Evolutionary conservation across 2,113 vertebrate genomes (phyloP).

Genomic region (Jaculus jaculus): DNA sequence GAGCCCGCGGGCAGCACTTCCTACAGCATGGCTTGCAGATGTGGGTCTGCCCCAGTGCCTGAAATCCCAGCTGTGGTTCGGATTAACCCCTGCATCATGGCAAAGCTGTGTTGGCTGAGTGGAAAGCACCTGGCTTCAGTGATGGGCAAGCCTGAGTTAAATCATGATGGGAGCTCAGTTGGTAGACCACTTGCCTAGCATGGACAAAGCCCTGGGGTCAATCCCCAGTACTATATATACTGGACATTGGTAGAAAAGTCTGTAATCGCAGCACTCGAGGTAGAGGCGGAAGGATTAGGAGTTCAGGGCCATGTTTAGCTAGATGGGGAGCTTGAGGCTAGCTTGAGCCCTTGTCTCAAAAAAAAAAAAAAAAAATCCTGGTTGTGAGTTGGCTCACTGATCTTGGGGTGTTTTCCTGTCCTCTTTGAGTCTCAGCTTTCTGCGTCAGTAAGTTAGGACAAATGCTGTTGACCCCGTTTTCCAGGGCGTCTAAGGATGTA

Average conservation of each 20-base stretch:
- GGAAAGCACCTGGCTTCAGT: neutral
- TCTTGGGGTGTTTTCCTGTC: neutral
- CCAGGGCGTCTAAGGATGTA: neutral
- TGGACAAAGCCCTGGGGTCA: neutral
- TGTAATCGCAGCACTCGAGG: neutral
- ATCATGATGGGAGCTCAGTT: neutral
- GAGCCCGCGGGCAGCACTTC: neutral
- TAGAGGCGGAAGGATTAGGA: neutral
- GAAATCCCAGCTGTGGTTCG: neutral
- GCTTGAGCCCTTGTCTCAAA: neutral
- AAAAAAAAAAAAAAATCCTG: neutral
- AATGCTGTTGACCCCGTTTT: neutral
- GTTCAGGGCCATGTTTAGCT: neutral
- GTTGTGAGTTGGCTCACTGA: neutral
- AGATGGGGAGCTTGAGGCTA: neutral
- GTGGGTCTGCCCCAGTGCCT: neutral
- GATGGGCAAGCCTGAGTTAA: neutral
- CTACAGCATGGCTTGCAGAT: neutral
- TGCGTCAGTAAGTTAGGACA: neutral
- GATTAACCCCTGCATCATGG: neutral
- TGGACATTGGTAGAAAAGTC: neutral
- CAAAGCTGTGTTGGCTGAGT: neutral
- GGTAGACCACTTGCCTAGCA: neutral
- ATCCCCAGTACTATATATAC: neutral
- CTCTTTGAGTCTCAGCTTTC: neutral